Conservation (phyloP, 2,113 vertebrate genomes). For the Tylochromis polylepis region DNA sequence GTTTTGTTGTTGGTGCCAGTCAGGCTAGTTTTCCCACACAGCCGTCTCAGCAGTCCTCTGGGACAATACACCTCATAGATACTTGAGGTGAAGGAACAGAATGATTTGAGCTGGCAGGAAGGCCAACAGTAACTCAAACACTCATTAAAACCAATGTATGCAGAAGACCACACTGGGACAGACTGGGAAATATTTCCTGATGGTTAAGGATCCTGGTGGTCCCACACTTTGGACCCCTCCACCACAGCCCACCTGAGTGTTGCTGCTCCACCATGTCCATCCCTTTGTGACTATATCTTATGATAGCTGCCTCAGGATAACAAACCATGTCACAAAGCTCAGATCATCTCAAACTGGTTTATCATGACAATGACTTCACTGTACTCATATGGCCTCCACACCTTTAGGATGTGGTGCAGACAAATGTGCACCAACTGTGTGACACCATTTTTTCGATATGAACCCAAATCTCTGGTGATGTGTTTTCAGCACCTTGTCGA, state of each 20-base stretch:
- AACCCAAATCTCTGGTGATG: neutral
- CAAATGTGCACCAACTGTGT: neutral
- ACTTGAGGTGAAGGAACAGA: neutral
- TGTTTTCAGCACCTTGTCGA: neutral
- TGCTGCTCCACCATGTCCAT: neutral
- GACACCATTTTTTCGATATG: fast-evolving
- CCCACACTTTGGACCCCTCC: no score
- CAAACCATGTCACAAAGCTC: neutral
- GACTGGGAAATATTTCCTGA: neutral
- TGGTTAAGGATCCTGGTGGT: neutral
- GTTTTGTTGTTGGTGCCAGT: neutral
- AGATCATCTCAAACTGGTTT: neutral
- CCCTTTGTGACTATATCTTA: neutral
- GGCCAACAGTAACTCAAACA: neutral
- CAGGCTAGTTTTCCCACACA: neutral
- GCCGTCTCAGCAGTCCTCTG: no score
- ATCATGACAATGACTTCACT: neutral
- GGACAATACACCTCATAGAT: neutral
- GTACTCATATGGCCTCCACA: neutral
- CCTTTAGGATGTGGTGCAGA: neutral
- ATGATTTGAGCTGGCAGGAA: neutral
- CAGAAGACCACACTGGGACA: neutral
- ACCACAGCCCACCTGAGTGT: neutral
- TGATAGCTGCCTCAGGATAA: neutral
- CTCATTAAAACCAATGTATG: neutral